Base-by-base conservation (phyloP, 2,797 vertebrate genomes). In the Centropyge bicolor region DNA sequence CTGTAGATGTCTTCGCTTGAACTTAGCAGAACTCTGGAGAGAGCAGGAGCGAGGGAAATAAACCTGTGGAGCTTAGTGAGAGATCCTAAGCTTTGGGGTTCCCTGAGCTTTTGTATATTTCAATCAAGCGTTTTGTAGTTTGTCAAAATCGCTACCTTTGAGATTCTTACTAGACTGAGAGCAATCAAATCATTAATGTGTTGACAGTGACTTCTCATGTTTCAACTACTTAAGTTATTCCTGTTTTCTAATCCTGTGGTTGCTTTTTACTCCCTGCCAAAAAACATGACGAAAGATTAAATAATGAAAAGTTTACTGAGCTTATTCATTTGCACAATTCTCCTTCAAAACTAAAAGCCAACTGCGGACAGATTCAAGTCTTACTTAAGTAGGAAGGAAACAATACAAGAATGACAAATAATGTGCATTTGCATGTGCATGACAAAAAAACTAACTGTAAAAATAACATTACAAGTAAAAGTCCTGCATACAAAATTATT, bases 1-100 rank as follows among this genome's bases (percentile, higher is more conserved):
- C 74, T 78, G 70, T 66, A 80, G 84, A 86, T 82, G 83, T 84
- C 74, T 87, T 78, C 54, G 35, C 74, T 80, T 85, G 70, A 88
- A 75, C 65, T 89, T 61, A 85, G 70, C 71, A 76, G 68, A 84
- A 77, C 75, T 69, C 67, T 72, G 66, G 54, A 76, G 36, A 35
- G 36, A 56, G 59, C 7, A 45, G 8, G 41, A 64, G 36, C 24
- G 61, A 65, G 10, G 59, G 36, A 76, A 74, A 70, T 64, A 71
- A 79, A 82, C 46, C 14, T 60, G 51, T 6, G 45, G 63, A 1
- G 22, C 63, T 73, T 31, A 67, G 4, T 24, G 76, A 69, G 20
- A 61, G 54, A 48, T 74, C 12, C 6, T 46, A 9, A 55, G 40
- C 17, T 62, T 61, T 19, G 6, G 48, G n/a, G 6, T 59, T 41